Percentiles rank a stretch among this genome's conserved stretches.
Evolutionary conservation across 2,888 invertebrate species (phyloP).

Genomic region (Stenotaenia linearis): DNA sequence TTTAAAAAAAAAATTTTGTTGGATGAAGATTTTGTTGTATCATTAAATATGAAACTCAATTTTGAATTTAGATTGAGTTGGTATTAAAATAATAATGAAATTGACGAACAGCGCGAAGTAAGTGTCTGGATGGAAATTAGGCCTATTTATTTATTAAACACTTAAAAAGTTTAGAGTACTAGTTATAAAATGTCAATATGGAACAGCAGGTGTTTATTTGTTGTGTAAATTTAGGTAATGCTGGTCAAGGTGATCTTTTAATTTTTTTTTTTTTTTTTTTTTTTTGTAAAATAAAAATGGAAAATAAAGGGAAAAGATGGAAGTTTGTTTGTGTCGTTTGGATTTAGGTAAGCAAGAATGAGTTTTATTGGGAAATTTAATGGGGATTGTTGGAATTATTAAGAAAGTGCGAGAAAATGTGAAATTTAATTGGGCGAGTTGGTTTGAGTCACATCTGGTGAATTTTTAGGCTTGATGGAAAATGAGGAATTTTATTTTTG

Average conservation of each 20-base stretch:
- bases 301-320: no score
- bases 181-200: no score
- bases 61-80: background rate
- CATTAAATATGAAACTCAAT: background rate
- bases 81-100: background rate
- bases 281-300: no score
- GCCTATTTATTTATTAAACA: no score
- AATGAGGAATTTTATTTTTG: background rate
- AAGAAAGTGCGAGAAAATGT: background rate
- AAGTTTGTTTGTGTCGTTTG: background rate
- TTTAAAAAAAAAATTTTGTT: no score
- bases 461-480: background rate
- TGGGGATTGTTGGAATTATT: background rate
- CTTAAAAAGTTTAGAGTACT: no score
- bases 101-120: background rate
- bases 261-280: no score
- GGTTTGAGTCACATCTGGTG: background rate
- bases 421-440: background rate
- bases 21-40: no score
- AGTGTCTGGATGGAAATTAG: no score
- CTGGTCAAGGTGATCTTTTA: no score
- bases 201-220: no score
- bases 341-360: background rate
- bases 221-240: no score
- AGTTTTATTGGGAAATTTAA: background rate